Base-by-base conservation (phyloP, 2,888 invertebrate species). In the Rhorus exstirpatorius region DNA sequence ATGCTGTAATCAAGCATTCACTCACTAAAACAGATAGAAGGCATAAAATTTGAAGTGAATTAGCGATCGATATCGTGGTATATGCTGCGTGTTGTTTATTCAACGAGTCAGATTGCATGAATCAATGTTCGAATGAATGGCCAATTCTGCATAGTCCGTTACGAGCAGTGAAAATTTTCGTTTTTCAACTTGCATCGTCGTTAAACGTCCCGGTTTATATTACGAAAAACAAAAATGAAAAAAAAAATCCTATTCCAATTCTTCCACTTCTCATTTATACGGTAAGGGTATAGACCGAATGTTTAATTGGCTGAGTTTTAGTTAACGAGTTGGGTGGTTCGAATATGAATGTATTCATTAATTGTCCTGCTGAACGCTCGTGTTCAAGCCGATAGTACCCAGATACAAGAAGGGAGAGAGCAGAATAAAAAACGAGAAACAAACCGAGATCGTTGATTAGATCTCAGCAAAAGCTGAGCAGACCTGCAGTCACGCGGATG, bases 1-100 rank as follows among this genome's bases (percentile, higher is more conserved):
- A n/a, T 14, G 14, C 24, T 8, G 21, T 38, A 68, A 53, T 68
- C 38, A 38, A 68, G 38, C 44, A 6, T 26, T 26, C 26, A 21
- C 26, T 12, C 8, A 35, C 14, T n/a, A 46, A 55, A 10, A 24
- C 55, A 41, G 10, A 44, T 31, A 38, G 31, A 14, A 14, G 21
- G 14, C 46, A 68, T 60, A 51, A 68, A 76, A 68, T 76, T 51
- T 10, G 24, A 10, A 19, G 49, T 41, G 46, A 74, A 74, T 79
- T 79, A 60, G 41, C 51, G 8, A 79, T 58, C 67, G 49, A 76
- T 38, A 26, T 24, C 12, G 19, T 24, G 7, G 31, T 24, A 17
- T 58, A 49, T 10, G 17, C 35, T 24, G 51, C 17, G 24, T 21
- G 24, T 21, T 21, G 60, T 67, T 72, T 67, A 67, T 67, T 72